A percentile compares a stretch with the other conserved stretches of the same genome.
These are phyloP conservation scores for Empidonax traillii DNA, from an alignment of 2,113 vertebrate genomes.

Conservation along the genomic window DNA sequence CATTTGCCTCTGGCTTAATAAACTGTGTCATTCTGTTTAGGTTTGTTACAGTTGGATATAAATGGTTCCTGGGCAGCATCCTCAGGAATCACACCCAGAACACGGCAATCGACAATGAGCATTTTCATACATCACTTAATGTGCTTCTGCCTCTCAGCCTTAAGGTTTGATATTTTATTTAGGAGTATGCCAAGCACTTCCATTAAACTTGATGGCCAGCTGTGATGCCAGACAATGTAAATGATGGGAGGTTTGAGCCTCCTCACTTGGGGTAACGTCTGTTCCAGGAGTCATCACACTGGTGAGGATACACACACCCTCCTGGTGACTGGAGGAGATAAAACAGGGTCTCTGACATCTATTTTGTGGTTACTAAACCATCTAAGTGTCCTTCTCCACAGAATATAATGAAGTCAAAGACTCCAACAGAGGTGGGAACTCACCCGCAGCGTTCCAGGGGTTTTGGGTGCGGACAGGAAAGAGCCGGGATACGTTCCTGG, in stretches of 20 bases:
- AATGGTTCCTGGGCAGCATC: not conserved
- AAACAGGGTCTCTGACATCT: not conserved
- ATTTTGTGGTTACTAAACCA: not conserved
- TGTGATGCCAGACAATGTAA: not conserved
- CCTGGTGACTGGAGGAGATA: not conserved
- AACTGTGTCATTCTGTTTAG: not conserved
- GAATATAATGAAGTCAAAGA: too few relatives aligned
- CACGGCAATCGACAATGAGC: not conserved
- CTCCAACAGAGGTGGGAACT: not conserved
- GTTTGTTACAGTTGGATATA: not conserved
- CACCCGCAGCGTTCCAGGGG: not conserved
- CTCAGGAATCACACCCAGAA: conserved; percentile 17
- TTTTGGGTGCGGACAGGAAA: fast-evolving
- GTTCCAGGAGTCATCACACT: fast-evolving
- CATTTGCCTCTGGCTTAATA: conserved; percentile 47
- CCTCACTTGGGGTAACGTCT: not conserved
- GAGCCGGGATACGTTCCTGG: not conserved
- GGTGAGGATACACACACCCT: not conserved
- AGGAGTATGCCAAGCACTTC: not conserved
- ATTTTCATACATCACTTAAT: not conserved
- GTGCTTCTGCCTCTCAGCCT: not conserved
- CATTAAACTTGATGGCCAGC: not conserved
- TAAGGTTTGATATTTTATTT: not conserved
- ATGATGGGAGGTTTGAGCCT: not conserved
- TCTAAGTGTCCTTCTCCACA: not conserved